Percentiles rank a stretch among this genome's conserved stretches.
Conservation (phyloP, 1,140 invertebrate genomes). For the Diabrotica virgifera region DNA sequence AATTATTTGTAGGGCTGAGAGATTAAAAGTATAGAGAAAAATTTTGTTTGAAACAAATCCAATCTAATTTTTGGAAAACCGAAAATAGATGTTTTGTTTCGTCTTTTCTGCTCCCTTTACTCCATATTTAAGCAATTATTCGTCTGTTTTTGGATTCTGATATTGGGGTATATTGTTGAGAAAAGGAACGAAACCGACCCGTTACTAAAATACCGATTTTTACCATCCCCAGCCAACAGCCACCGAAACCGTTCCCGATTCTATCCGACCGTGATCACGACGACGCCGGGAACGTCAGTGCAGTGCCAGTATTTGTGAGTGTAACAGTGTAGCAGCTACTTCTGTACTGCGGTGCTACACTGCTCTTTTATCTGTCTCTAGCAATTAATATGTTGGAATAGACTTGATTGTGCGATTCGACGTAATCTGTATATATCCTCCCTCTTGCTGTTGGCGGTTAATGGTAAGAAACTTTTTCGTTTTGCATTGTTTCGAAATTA, state of each 20-base stretch:
- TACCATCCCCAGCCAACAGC: not conserved
- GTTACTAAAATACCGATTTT: not conserved
- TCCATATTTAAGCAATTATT: no score
- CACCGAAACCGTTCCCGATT: not conserved
- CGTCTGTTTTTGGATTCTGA: no score
- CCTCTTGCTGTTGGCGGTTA: not conserved
- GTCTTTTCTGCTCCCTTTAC: no score
- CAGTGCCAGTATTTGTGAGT: conserved; percentile 12
- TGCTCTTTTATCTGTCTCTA: not conserved
- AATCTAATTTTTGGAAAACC: no score
- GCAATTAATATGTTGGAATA: not conserved
- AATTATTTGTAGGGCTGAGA: no score
- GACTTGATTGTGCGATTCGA: conserved; percentile 2
- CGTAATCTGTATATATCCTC: not conserved
- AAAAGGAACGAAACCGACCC: no score
- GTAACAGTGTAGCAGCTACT: not conserved
- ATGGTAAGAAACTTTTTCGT: not conserved
- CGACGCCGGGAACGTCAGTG: conserved; percentile 14
- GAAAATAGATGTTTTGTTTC: no score
- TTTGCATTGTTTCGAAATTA: no score
- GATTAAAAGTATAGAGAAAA: no score
- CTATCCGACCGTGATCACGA: not conserved
- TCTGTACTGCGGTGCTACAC: not conserved
- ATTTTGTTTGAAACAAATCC: no score
- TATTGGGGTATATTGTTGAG: no score